phyloP scores from a whole-genome alignment of 2,888 invertebrate species.

The Phasia obesa region DNA sequence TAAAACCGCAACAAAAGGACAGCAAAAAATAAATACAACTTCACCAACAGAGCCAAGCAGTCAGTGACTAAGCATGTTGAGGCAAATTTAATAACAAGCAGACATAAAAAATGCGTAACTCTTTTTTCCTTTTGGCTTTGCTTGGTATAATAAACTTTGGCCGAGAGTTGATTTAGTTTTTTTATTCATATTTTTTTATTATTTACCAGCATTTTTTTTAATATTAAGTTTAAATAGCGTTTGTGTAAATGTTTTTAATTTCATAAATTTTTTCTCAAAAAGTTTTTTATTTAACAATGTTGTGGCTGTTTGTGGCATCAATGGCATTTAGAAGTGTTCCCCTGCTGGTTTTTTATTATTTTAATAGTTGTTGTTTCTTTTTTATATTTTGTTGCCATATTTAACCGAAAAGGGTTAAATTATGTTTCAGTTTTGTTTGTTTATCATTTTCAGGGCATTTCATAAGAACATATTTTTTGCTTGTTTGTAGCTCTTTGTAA shows the following conservation, averaged over 20 bases:
- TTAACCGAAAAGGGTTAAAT: slow-evolving; percentile 35
- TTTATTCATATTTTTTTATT: too few species aligned
- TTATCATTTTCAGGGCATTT: background rate
- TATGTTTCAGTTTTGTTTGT: slow-evolving; percentile 39
- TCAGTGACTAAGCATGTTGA: slow-evolving; percentile 25
- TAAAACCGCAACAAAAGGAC: slow-evolving; percentile 38
- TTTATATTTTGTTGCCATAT: slow-evolving; percentile 1
- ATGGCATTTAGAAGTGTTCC: slow-evolving; percentile 48
- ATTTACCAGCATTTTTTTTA: slow-evolving; percentile 13
- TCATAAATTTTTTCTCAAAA: slow-evolving; percentile 19
- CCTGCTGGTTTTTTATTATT: slow-evolving; percentile 42
- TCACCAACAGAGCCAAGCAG: slow-evolving; percentile 9
- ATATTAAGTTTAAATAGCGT: background rate
- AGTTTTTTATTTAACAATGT: slow-evolving; percentile 36
- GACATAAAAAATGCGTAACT: slow-evolving; percentile 25
- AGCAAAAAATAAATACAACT: slow-evolving; percentile 15
- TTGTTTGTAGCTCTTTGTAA: too few species aligned
- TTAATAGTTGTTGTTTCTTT: slow-evolving; percentile 8
- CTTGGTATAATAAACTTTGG: slow-evolving; percentile 59
- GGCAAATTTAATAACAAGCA: slow-evolving; percentile 51
- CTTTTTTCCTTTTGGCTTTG: slow-evolving; percentile 15
- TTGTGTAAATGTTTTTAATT: slow-evolving; percentile 12
- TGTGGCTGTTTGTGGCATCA: slow-evolving; percentile 67
- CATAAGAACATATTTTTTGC: too few species aligned
- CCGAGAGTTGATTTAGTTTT: slow-evolving; percentile 45